Evolutionary conservation across 2,113 vertebrate genomes (phyloP), one percentile per base, ranked within the genome.

Genomic region (Pterocles burchelli): DNA sequence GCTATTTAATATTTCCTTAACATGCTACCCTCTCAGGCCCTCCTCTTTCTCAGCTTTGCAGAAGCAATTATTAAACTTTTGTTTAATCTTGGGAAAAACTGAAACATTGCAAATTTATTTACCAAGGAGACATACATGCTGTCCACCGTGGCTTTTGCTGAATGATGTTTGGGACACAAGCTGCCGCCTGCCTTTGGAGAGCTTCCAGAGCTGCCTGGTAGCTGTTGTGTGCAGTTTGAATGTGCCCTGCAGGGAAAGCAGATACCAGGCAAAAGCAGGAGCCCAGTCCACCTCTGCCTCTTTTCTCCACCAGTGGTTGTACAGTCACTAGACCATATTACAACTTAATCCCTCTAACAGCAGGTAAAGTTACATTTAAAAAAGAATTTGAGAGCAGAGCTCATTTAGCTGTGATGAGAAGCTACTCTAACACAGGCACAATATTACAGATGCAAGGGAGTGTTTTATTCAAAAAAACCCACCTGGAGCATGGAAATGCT

Each of bases 191-290:
- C 70, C 51, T 66, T 73, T 67, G 71, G 84, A 93, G 74, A 86
- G 49, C 71, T 71, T 87, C 87, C 70, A 89, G 85, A 83, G 93
- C 85, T 90, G 92, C 91, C 46, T 91, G 85, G 70, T 88, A 96
- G 92, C 81, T 57, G 95, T 79, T 45, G 85, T 59, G 66, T 43
- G 31, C 34, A 65, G 38, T 36, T 11, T 57, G 73, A 94, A 67
- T 41, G 52, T 85, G 68, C 61, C 78, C 57, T 85, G 68, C 59
- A 41, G 41, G 41, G 41, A 84, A 89, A 85, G 55, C 87, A 96
- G 88, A 81, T n/a, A 51, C 57, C n/a, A 51, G 73, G 46, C 25
- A 72, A 83, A 71, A 96, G 76, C 70, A 71, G 34, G 61, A 88
- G 24, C 59, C 46, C 45, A 54, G 36, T 58, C 59, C 88, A 71